Evolutionary conservation across 2,113 vertebrate genomes (phyloP), one percentile per base, ranked within the genome.

Genomic region (Spheniscus mendiculus): DNA sequence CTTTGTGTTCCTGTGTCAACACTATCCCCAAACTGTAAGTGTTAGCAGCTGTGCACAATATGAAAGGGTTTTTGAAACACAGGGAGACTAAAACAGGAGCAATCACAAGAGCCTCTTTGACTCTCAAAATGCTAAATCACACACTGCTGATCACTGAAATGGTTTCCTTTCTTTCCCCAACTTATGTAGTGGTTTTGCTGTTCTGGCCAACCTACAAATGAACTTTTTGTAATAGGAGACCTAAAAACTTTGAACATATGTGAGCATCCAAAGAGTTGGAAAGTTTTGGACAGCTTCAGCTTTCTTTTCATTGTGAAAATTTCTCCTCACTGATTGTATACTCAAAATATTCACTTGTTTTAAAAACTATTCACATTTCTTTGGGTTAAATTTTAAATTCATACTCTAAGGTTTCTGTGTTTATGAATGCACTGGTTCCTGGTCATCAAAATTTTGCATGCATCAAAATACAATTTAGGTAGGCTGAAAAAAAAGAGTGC

Each of bases 1-100:
- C 65, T 96, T 89, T 91, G 93, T 97, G 89, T 91, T 96, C 89
- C 89, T 94, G 81, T 96, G 89, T 97, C 97, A 97, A 96, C 96
- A 91, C 91, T n/a, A 96, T 61, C 89, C 94, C 94, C 93, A 93
- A 94, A 96, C 81, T 87, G 66, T 96, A 96, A 97, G 65, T 93
- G 94, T 32, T 95, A 89, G 96, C 97, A 97, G 97, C 97, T 97
- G 97, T 96, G 91, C 93, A 85, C 97, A 93, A 93, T 96, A 95
- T 96, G 93, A 89, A 93, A 87, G 65, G 69, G 62, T 23, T 82
- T 58, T 49, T 89, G 81, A 94, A 93, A 85, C 18, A 20, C 50
- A 79, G 55, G 61, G 45, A 81, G 78, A 77, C 81, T 76, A 76
- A 69, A 91, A 30, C 91, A 95, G 94, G 87, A 94, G 91, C 73